Evolutionary conservation across 2,888 invertebrate species (phyloP), one percentile per base, ranked within the genome.

Genomic region (Psylliodes chrysocephalus): DNA sequence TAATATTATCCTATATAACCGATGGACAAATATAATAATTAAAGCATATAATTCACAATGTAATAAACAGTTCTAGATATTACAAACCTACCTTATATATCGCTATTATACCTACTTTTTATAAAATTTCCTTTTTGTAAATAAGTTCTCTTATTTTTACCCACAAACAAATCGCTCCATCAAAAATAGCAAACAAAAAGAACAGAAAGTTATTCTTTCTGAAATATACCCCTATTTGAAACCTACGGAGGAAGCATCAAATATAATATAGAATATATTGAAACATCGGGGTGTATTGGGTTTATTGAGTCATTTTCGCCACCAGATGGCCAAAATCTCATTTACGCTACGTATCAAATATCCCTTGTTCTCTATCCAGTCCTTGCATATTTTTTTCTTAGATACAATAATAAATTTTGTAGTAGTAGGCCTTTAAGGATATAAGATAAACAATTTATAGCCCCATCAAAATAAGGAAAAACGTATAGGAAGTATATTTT

Each of bases 261-360:
- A 14, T 14, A 38, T 19, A 38, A 52, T 19, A n/a, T 1, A 12
- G 52, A 38, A 35, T 52, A 35, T 52, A 52, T 52, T 52, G 52
- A 52, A 52, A 52, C 52, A 52, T 52, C 52, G 12, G 18, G 25
- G 40, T 53, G 10, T 40, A 40, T 53, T 53, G 56, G 19, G 6
- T 56, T 56, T 56, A 56, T 56, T 56, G 44, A 46, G 56, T 35
- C 56, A 35, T 56, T 56, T 56, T 56, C 19, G 46, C 46, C 46
- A 19, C 56, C 56, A 56, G 56, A 56, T 56, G 46, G 56, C 47
- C 46, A 22, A 46, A 46, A 56, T 56, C 56, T 47, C 56, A 56
- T 56, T 56, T 56, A 56, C 47, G 33, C 19, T 33, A 28, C 56
- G 33, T 30, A 56, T 46, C 56, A 56, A 46, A 56, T n/a, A 56